phyloP scores from a whole-genome alignment of 2,888 invertebrate genomes.

The Antitype chi region DNA sequence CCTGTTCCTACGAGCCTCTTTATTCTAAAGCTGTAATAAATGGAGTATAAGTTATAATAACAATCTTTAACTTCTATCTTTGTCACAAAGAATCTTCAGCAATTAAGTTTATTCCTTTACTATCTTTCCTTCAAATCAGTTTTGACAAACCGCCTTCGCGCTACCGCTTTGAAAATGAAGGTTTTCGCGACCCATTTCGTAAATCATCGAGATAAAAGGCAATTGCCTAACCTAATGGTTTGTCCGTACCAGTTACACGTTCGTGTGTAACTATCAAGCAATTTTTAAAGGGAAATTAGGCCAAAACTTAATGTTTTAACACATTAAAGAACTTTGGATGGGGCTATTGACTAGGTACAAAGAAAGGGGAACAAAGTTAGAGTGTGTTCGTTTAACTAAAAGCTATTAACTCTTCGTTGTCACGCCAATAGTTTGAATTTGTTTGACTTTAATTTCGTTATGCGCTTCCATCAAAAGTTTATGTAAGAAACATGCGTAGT shows the following conservation, averaged over 20 bases:
- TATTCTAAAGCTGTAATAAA: too few species aligned
- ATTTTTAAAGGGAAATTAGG: conserved; percentile 60
- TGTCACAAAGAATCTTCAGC: neutral
- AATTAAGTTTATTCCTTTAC: conserved; percentile 17
- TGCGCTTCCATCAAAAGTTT: conserved; percentile 50
- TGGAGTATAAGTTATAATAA: neutral
- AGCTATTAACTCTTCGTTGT: conserved; percentile 70
- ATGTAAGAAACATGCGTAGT: conserved; percentile 10
- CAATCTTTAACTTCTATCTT: neutral
- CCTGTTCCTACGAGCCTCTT: too few species aligned
- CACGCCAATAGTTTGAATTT: conserved; percentile 70
- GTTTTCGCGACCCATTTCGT: conserved; percentile 34
- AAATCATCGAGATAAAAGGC: conserved; percentile 42
- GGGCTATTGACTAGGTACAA: conserved; percentile 68
- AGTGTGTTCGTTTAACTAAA: conserved; percentile 69
- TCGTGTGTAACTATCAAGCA: conserved; percentile 44
- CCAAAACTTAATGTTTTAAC: conserved; percentile 57
- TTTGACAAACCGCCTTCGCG: conserved; percentile 12
- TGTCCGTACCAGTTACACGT: conserved; percentile 63
- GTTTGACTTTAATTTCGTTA: conserved; percentile 61
- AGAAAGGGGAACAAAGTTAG: conserved; percentile 68
- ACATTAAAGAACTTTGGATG: conserved; percentile 67
- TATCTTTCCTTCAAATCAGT: conserved; percentile 16
- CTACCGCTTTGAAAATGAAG: conserved; percentile 15
- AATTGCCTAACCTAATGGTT: conserved; percentile 31